Evolutionary conservation across 2,888 invertebrate genomes (phyloP), one percentile per base, ranked within the genome.

Genomic region (Plagodis pulveraria): DNA sequence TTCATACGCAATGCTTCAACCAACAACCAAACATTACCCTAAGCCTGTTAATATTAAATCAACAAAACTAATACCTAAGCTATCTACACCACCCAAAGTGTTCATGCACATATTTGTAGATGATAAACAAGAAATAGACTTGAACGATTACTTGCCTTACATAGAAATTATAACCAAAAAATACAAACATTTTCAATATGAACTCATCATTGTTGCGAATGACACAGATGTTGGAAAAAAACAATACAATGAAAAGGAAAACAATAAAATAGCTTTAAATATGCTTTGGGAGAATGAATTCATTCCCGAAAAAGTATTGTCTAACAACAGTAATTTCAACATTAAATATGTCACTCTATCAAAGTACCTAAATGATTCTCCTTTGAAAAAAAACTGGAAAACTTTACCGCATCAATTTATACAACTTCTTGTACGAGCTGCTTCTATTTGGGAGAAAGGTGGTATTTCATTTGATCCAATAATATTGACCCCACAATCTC

Each of bases 381-480:
- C 90, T 5, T 50, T 91, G 38, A 76, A 67, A 58, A 83, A 84
- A 50, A 58, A 77, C 69, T 91, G 89, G 88, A 79, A 72, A 54
- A 65, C 70, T 40, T 62, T 91, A 12, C 84, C 90, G 5, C 47
- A 71, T 35, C 72, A 86, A 47, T 79, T 86, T 7, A 71, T 86
- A 53, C 79, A 80, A 43, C 90, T 91, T 71, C 70, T 91, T 52
- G 72, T 81, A 6, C 78, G 88, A 60, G 80, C 86, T 56, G 62
- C 88, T 58, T 80, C 89, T 8, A 76, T 92, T 68, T 92, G 91
- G 92, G 83, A 92, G 47, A 87, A 83, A 67, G 91, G 91, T 43
- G 92, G 92, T 2, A 80, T 92, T 53, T 83, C 86, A 42, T 79
- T 92, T 53, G 80, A 87, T 71, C 90, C 91, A 35, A 56, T 73